Base-by-base conservation (phyloP, 64 coral and sea anemone genomes). In the Exaiptasia diaphana region DNA sequence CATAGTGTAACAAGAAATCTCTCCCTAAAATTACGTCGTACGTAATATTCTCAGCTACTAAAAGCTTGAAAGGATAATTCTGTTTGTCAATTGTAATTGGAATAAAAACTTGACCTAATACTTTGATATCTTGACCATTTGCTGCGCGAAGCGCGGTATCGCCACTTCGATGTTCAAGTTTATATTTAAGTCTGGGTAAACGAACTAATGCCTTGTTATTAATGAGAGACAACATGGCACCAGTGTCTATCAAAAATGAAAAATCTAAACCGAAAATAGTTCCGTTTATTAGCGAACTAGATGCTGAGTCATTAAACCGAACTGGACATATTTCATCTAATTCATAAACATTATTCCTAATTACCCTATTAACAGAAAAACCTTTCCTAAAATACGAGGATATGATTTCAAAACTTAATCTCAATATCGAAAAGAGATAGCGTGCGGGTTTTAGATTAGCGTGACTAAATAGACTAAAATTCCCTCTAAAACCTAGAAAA, bases 21-120 rank as follows among this genome's bases (percentile, higher is more conserved):
- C 28, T 38, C 4, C 68, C 82, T 21, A 85, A 41, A 5, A 64
- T 85, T 0, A 74, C 38, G 56, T 85, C 82, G 62, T 85, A 85
- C 5, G 82, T 44, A 15, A 85, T 33, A 18, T 40, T 41, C 26
- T 74, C 53, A 23, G 68, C 68, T 17, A 85, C 55, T 8, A 60
- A 10, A 20, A 60, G 24, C 5, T 45, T 4, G 18, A 73, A 59
- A 30, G 68, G 67, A 45, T 74, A 85, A 1, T 54, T 30, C 4
- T 30, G 67, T 4, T 61, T 38, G 22, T 74, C 39, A 27, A 85
- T 74, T 7, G 53, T 8, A 27, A 73, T 11, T 24, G 82, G 68
- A 3, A 85, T 14, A 6, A 30, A 2, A 3, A 61, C 82, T 73
- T 54, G 36, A 20, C 82, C 82, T 29, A 60, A 5, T 0, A 85